These are phyloP conservation scores for Phrixothrix hirtus DNA, from an alignment of 2,888 invertebrate species.

Conservation along the genomic window DNA sequence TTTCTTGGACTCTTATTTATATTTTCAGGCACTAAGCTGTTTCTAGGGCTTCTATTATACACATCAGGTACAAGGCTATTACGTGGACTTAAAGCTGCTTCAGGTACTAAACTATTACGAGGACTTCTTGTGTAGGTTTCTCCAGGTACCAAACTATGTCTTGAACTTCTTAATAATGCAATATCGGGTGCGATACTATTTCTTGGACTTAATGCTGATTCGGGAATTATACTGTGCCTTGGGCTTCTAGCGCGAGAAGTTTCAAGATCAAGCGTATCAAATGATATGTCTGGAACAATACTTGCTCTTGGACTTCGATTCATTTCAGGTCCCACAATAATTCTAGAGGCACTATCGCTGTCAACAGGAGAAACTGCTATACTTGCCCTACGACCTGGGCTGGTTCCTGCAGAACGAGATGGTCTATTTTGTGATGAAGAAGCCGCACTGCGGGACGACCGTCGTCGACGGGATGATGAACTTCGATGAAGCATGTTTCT, in stretches of 20 bases:
- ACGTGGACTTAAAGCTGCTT: slow-evolving; percentile 62
- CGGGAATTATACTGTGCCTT: slow-evolving; percentile 64
- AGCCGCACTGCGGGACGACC: slow-evolving; percentile 69
- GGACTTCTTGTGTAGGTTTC: slow-evolving; percentile 64
- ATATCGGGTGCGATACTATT: slow-evolving; percentile 66
- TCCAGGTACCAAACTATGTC: slow-evolving; percentile 64
- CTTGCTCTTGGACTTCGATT: slow-evolving; percentile 57
- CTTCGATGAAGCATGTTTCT: slow-evolving; percentile 69
- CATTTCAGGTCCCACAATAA: slow-evolving; percentile 50
- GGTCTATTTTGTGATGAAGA: slow-evolving; percentile 65
- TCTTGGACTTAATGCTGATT: slow-evolving; percentile 59
- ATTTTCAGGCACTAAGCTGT: slow-evolving; percentile 62
- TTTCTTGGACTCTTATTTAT: slow-evolving; percentile 62
- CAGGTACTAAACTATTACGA: slow-evolving; percentile 64
- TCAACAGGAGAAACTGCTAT: slow-evolving; percentile 54
- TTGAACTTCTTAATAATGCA: slow-evolving; percentile 54
- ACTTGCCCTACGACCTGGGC: slow-evolving; percentile 54
- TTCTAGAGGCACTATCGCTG: slow-evolving; percentile 41
- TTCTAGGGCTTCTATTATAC: slow-evolving; percentile 64
- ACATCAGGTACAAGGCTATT: slow-evolving; percentile 62
- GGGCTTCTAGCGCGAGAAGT: slow-evolving; percentile 59
- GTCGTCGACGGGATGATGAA: slow-evolving; percentile 68
- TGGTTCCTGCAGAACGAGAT: slow-evolving; percentile 55
- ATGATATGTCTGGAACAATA: slow-evolving; percentile 52
- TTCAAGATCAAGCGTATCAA: slow-evolving; percentile 58